Evolutionary conservation across 2,888 invertebrate species (phyloP).

Genomic region (Troides helena): DNA sequence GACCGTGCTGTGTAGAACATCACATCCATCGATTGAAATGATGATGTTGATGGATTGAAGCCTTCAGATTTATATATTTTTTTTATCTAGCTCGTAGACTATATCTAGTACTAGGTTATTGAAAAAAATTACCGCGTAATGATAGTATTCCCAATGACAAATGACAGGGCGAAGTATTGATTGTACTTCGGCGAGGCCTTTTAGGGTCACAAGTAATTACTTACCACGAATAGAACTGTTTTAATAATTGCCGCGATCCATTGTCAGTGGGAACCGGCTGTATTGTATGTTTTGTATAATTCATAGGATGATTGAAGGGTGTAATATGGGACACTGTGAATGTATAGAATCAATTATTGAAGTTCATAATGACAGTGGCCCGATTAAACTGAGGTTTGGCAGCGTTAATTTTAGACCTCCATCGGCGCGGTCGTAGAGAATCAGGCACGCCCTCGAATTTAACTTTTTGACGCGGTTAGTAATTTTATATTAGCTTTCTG

Average conservation of each 20-base stretch:
- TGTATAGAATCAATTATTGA: conserved; percentile 17
- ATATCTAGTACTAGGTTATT: no score
- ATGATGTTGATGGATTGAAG: no score
- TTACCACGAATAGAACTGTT: conserved; percentile 13
- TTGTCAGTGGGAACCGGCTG: neutral
- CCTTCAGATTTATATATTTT: no score
- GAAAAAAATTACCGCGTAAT: no score
- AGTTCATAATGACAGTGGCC: neutral
- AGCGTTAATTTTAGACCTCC: conserved; percentile 5
- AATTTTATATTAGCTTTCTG: neutral
- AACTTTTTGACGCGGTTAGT: conserved; percentile 2
- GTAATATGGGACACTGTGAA: conserved; percentile 10
- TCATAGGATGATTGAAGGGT: conserved; percentile 22
- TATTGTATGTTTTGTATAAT: conserved; percentile 16
- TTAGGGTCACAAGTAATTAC: conserved; percentile 24
- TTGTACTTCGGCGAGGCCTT: conserved; percentile 16
- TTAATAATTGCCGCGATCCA: conserved; percentile 12
- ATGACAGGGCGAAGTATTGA: conserved; percentile 7
- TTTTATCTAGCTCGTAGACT: no score
- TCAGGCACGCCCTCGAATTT: neutral
- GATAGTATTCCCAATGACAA: no score
- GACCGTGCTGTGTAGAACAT: no score
- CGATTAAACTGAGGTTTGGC: neutral
- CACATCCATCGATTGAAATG: no score
- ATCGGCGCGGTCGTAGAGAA: neutral